Evolutionary conservation across 2,888 invertebrate species (phyloP).

Genomic region (Amblyjoppa fuscipennis): DNA sequence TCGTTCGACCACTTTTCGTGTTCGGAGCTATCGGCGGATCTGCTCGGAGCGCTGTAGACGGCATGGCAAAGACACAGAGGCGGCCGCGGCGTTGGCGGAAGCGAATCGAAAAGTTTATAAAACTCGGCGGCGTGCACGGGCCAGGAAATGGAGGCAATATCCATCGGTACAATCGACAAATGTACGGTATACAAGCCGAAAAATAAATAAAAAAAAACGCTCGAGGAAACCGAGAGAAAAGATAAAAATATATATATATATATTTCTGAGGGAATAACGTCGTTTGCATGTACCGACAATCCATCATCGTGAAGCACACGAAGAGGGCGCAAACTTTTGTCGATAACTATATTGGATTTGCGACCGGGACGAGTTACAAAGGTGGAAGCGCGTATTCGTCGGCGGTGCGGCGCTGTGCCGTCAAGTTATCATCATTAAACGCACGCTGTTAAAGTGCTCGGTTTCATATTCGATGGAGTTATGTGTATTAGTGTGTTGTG

Average conservation of each 20-base stretch:
- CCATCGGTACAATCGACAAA: conserved; percentile 64
- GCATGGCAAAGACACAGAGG: conserved; percentile 57
- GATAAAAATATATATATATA: conserved; percentile 33
- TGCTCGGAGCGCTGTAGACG: conserved; percentile 52
- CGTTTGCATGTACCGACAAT: conserved; percentile 43
- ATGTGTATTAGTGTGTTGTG: not conserved
- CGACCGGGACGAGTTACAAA: not conserved
- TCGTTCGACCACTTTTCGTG: conserved; percentile 61
- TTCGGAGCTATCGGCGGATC: conserved; percentile 67
- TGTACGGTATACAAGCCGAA: conserved; percentile 54
- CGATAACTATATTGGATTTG: conserved; percentile 40
- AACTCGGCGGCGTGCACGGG: conserved; percentile 41
- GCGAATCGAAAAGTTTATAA: conserved; percentile 59
- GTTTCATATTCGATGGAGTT: conserved; percentile 35
- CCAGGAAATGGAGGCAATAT: conserved; percentile 65
- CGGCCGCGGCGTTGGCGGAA: not conserved
- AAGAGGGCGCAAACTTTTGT: conserved; percentile 34
- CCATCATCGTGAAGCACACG: conserved; percentile 8
- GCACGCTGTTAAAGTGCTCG: conserved; percentile 23
- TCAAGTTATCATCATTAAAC: conserved; percentile 55
- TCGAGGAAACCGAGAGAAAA: conserved; percentile 5
- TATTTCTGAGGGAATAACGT: conserved; percentile 40
- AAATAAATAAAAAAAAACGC: conserved; percentile 30
- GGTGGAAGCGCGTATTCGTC: conserved; percentile 1
- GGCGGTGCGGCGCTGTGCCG: not conserved